Percentiles rank a stretch among this genome's conserved stretches.
phyloP scores from a whole-genome alignment of 2,113 vertebrate genomes.

The Ptilorrhoa leucosticta region DNA sequence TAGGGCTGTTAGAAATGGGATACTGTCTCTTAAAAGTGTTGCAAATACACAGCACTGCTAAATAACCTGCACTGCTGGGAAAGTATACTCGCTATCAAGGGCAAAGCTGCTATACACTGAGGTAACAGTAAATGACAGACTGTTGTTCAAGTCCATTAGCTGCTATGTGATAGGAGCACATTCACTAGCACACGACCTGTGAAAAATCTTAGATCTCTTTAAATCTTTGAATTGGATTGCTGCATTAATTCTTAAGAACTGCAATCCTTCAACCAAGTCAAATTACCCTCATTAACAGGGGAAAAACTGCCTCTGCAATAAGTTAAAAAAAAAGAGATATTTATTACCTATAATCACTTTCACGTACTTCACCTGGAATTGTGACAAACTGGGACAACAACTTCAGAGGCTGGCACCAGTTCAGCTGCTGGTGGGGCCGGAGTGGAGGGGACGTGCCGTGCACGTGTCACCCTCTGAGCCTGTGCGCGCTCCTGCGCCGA shows the following conservation, averaged over 20 bases:
- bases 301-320: constrained; percentile 99
- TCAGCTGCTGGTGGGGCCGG: background rate
- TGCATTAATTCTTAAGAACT: constrained; percentile 99
- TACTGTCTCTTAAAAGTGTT: constrained; percentile 71
- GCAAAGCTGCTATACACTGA: constrained; percentile 88
- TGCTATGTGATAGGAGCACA: constrained; percentile 95
- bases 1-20: constrained; percentile 72
- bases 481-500: background rate
- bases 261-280: constrained; percentile 99
- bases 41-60: constrained; percentile 72
- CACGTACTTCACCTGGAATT: constrained; percentile 68
- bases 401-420: constrained; percentile 1
- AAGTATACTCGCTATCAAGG: constrained; percentile 86
- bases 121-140: constrained; percentile 89
- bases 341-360: constrained; percentile 98
- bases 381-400: constrained; percentile 60
- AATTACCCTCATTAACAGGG: constrained; percentile 99
- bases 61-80: constrained; percentile 89
- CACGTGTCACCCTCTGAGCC: background rate
- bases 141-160: constrained; percentile 99
- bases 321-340: constrained; percentile 84
- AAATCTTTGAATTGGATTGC: constrained; percentile 96
- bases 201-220: constrained; percentile 99
- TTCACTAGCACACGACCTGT: constrained; percentile 97
- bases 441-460: background rate